Conservation (phyloP, 2,888 invertebrate species). For the Ypsolopha scabrella region DNA sequence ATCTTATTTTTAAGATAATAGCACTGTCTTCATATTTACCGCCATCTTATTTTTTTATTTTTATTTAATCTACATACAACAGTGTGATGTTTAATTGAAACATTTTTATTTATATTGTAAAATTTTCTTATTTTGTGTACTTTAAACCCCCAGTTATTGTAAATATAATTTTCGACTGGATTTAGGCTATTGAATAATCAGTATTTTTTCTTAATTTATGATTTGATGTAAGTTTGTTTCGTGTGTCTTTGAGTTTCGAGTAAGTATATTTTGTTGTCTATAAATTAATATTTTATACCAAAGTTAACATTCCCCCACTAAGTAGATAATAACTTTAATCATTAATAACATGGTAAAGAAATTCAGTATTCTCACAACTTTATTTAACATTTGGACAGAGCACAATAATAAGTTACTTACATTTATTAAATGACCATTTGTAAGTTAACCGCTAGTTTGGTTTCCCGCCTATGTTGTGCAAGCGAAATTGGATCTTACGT, state of each 20-base stretch:
- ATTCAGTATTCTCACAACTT: constrained; percentile 1
- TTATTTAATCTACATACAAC: constrained; percentile 10
- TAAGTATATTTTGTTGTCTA: constrained; percentile 60
- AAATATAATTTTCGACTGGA: constrained; percentile 52
- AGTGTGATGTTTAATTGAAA: constrained; percentile 15
- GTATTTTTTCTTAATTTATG: constrained; percentile 68
- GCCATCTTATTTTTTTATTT: constrained; percentile 9
- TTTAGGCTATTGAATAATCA: constrained; percentile 57
- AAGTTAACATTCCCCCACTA: constrained; percentile 80
- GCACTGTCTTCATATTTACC: constrained; percentile 21
- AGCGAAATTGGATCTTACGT: too few relatives aligned
- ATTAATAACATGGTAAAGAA: background rate
- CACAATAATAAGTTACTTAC: background rate
- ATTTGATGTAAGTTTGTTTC: constrained; percentile 55
- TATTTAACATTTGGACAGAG: background rate
- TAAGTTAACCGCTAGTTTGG: too few relatives aligned
- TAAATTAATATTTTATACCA: constrained; percentile 74
- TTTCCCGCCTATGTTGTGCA: too few relatives aligned
- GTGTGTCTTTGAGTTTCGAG: constrained; percentile 48
- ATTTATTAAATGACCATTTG: too few relatives aligned
- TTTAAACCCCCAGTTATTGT: constrained; percentile 51
- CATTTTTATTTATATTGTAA: constrained; percentile 16
- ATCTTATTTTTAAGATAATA: constrained; percentile 13
- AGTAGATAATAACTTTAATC: constrained; percentile 27
- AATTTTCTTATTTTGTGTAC: constrained; percentile 20